phyloP scores from a whole-genome alignment of 2,797 vertebrate species.

The Cygnus olor region DNA sequence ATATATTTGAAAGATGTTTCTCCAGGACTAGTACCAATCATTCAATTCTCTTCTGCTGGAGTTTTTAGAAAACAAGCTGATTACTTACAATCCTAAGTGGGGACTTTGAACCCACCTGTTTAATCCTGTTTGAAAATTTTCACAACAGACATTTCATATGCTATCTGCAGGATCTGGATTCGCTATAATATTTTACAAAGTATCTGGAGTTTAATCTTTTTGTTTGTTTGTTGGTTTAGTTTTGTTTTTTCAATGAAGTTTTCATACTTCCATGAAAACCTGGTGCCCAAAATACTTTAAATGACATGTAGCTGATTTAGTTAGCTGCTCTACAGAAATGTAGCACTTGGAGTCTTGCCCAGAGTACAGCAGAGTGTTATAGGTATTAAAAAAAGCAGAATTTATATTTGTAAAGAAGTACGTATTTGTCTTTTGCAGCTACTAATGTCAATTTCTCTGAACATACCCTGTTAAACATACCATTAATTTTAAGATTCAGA shows the following conservation, averaged over 20 bases:
- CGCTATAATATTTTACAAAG: background rate
- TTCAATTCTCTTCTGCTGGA: background rate
- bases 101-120: background rate
- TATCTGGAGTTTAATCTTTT: background rate
- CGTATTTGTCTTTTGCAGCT: background rate
- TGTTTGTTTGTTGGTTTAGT: background rate
- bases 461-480: background rate
- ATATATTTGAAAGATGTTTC: background rate
- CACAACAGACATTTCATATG: background rate
- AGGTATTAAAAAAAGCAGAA: background rate
- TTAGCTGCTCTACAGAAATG: background rate
- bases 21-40: background rate
- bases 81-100: background rate
- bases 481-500: background rate
- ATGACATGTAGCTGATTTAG: conserved; percentile 4
- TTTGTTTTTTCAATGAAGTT: background rate
- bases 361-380: background rate
- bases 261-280: background rate
- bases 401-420: background rate
- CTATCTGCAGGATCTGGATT: background rate
- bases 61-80: background rate
- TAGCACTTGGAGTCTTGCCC: background rate
- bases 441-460: background rate
- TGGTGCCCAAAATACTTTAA: conserved; percentile 8
- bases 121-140: background rate